Base-by-base conservation (phyloP, 2,888 invertebrate genomes). In the Drosophila crucigera region DNA sequence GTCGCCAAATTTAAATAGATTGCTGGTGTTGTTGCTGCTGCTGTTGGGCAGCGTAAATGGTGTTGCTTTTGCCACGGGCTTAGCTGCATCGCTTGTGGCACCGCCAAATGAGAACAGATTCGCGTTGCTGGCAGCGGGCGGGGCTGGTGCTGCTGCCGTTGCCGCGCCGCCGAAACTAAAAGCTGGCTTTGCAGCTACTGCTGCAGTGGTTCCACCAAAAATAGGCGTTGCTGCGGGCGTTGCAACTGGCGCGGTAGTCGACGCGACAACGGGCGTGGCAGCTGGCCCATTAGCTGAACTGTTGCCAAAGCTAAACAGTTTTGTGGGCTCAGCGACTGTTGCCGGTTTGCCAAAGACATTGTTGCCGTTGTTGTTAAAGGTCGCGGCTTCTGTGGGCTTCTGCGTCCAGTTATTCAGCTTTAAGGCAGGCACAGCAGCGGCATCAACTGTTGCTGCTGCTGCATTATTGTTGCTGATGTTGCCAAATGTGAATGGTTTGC, bases 21-120 rank as follows among this genome's bases (percentile, higher is more conserved):
- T 59, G 19, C 28, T 50, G 19, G 28, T 41, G 68, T 30, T 70
- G 55, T n/a, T 62, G 22, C 9, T 62, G 47, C 22, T 52, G 61
- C 4, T 25, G 16, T 25, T 72, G 55, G 61, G 31, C 25, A 78
- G 43, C 4, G 68, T 41, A 43, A 68, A 65, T 5, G 67, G 56
- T 10, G 61, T 16, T 11, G 80, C 52, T 16, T 62, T 62, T 19
- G 67, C 72, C 25, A 53, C 47, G 3, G 79, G 79, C 39, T 70
- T 67, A 7, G 33, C 30, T 19, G 41, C 41, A 52, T 41, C 58
- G 22, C 58, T 43, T 30, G 31, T 16, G 16, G 63, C 55, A 4
- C 55, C 54, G n/a, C 53, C 68, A 67, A 76, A 76, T 30, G 67
- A 16, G 28, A 79, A 79, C 16, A 73, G 11, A 58, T 68, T 67